Evolutionary conservation across 2,113 vertebrate species (phyloP).

Genomic region (Emberiza fucata): DNA sequence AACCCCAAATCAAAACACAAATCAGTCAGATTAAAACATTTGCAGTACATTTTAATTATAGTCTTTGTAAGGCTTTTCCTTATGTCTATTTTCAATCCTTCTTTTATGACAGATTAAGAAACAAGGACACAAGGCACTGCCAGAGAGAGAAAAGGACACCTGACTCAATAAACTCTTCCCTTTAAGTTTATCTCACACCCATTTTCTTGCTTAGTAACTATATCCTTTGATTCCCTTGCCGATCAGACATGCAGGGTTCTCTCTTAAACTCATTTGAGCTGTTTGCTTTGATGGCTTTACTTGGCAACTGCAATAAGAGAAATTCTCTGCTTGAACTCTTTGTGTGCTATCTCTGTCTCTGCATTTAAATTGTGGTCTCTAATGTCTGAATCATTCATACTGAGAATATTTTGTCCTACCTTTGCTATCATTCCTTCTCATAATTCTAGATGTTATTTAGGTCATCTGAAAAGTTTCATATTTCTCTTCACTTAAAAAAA

Average conservation of each 20-base stretch:
- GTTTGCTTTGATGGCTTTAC: conserved; percentile 24
- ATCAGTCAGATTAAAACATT: conserved; percentile 42
- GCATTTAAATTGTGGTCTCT: conserved; percentile 19
- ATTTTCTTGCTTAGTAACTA: conserved; percentile 45
- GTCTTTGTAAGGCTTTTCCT: background rate
- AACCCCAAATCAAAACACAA: conserved; percentile 18
- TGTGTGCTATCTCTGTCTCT: background rate
- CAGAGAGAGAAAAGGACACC: conserved; percentile 10
- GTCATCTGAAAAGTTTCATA: background rate
- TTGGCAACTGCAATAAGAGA: background rate
- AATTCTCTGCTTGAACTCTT: background rate
- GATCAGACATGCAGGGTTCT: background rate
- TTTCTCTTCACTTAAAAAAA: background rate
- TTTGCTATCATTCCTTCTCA: background rate
- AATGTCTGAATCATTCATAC: background rate
- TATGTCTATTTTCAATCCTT: conserved; percentile 6
- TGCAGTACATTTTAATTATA: conserved; percentile 30
- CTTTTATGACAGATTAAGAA: conserved; percentile 23
- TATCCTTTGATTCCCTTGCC: conserved; percentile 13
- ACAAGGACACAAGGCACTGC: background rate
- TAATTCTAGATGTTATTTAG: background rate
- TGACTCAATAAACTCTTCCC: conserved; percentile 12
- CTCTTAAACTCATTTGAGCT: conserved; percentile 3
- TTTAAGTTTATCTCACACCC: conserved; percentile 40
- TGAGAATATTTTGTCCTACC: background rate